Base-by-base conservation (phyloP, 2,113 vertebrate species). In the Poeciliopsis turrubarensis region DNA sequence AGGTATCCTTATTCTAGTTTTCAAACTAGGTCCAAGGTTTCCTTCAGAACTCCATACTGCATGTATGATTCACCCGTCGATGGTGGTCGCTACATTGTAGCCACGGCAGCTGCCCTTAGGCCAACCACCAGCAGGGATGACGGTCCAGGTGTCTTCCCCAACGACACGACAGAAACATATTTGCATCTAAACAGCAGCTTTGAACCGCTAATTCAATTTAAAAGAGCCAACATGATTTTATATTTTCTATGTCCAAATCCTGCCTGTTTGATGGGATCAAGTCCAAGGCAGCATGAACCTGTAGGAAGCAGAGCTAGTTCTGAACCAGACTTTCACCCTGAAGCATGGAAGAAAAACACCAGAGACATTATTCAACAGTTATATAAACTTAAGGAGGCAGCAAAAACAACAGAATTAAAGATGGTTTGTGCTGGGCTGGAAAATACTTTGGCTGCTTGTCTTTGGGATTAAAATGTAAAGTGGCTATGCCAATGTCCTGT, bases 401-500 rank as follows among this genome's bases (percentile, higher is more conserved):
- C 3, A 85, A 72, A 83, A 83, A 84, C 72, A 88, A 83, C 84
- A 83, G n/a, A 26, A 78, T 69, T 84, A 72, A 79, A 86, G 81
- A 90, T 80, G 75, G 87, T 84, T 91, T 87, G 86, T 75, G 86
- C 84, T 87, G 87, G 77, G 74, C 44, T 37, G 75, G 65, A 34
- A 61, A 54, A 75, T 73, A 70, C 83, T 80, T 87, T 83, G 80
- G 83, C 87, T 78, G 77, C 61, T 78, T 31, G 54, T 78, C 41
- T 57, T 73, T 65, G 13, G 51, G 72, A 77, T 81, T 75, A 77
- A 87, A 87, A 85, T 77, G 74, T 37, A 72, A 87, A 89, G 77
- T 72, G 74, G 82, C 68, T 65, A 81, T 86, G 83, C 86, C 86
- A 90, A 79, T 85, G 83, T 89, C 85, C 86, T 86, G 76, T 89